Conservation (phyloP, 2,797 vertebrate genomes). For the Schizopygopsis malacanthus region DNA sequence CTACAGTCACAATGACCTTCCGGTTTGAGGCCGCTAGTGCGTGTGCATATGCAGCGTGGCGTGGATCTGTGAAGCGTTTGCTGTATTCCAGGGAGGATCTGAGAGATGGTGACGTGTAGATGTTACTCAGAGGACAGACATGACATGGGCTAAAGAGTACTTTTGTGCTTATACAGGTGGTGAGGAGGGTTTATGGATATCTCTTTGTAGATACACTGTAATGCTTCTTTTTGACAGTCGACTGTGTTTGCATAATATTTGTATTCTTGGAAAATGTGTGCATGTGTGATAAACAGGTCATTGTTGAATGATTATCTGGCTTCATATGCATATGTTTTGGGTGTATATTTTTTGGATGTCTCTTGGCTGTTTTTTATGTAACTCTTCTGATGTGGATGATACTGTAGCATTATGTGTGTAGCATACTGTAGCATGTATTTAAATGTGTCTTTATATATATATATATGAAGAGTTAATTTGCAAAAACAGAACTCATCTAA, state of each 20-base stretch:
- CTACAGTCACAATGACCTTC: conserved; percentile 71
- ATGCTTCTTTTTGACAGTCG: background rate
- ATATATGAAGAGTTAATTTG: too few species aligned
- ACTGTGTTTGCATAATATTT: background rate
- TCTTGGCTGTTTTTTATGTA: too few species aligned
- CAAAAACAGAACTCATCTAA: too few species aligned
- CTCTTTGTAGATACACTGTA: background rate
- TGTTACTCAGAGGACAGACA: conserved; percentile 31
- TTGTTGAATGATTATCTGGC: background rate
- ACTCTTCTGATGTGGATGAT: too few species aligned
- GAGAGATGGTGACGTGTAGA: conserved; percentile 26
- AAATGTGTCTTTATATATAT: too few species aligned
- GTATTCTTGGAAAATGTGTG: background rate
- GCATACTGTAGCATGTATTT: too few species aligned
- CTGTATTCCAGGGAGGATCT: conserved; percentile 24
- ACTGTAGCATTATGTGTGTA: too few species aligned
- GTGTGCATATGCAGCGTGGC: background rate
- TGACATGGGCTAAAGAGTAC: background rate
- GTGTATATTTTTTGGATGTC: background rate
- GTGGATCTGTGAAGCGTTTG: conserved; percentile 23
- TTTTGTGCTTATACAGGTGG: conserved; percentile 26
- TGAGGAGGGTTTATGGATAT: background rate
- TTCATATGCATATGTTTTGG: background rate
- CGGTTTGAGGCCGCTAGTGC: background rate
- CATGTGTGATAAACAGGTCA: background rate